phyloP scores from a whole-genome alignment of 2,113 vertebrate genomes.

The Microcebus tavaratra region DNA sequence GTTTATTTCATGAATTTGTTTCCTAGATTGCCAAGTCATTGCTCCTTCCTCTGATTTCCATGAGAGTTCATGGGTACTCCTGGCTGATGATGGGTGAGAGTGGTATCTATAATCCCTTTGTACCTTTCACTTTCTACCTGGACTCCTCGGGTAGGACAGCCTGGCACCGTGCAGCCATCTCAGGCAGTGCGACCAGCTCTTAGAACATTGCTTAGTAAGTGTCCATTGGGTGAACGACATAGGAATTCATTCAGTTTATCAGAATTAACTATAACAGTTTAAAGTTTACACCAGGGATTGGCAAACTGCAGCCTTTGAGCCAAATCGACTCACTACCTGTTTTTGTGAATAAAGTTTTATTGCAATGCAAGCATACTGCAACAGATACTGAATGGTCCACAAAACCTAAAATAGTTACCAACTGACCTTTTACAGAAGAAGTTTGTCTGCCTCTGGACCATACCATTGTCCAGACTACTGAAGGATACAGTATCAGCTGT shows the following conservation, averaged over 20 bases:
- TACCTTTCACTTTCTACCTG: accelerated
- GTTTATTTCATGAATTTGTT: not conserved
- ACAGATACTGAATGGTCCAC: not conserved
- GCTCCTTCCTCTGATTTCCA: not conserved
- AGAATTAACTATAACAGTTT: not conserved
- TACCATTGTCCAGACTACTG: not conserved
- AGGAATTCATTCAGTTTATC: not conserved
- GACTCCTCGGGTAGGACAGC: not conserved
- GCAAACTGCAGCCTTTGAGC: not conserved
- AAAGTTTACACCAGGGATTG: not conserved
- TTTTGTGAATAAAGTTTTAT: conserved; percentile 8
- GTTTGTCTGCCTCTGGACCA: not conserved
- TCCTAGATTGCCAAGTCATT: not conserved
- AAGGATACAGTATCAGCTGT: not conserved
- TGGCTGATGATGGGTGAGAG: too few relatives aligned
- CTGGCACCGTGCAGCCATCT: not conserved
- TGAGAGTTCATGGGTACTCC: not conserved
- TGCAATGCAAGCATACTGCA: not conserved
- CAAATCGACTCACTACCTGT: not conserved
- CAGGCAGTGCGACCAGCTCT: not conserved
- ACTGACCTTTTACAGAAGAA: not conserved
- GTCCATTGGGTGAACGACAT: not conserved
- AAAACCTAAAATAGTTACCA: not conserved
- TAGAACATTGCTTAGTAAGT: not conserved
- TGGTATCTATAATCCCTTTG: not conserved